Evolutionary conservation across 1,140 invertebrate genomes (phyloP), one percentile per base, ranked within the genome.

Genomic region (Caenorhabditis tropicalis): DNA sequence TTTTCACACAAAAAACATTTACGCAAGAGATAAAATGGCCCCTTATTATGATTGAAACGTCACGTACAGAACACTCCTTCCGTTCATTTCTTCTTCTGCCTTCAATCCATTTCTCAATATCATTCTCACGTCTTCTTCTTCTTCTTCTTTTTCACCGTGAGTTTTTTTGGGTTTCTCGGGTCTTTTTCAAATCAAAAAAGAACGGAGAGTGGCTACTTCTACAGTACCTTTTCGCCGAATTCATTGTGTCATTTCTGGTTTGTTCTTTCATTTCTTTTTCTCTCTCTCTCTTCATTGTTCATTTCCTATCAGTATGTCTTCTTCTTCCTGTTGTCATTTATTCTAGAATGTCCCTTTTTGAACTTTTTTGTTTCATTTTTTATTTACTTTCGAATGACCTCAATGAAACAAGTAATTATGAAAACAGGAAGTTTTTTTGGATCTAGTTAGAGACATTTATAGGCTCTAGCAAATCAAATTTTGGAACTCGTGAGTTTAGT

Each of bases 191-290:
- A 29, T 27, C 21, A 56, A 56, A 56, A 56, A 56, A 56, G 53
- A 56, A 56, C 53, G 53, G 53, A 24, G n/a, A n/a, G 21, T 56
- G 53, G 53, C 53, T 56, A 56, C 53, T 56, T 56, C 53, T 56
- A 56, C 53, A 56, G 53, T 56, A 56, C 49, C 49, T 51, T 65
- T 65, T 56, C 53, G 53, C 53, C 53, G 53, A 56, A 56, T 56
- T 56, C 58, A 65, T 65, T 65, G 31, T 21, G 10, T 29, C 10
- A 33, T 27, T 65, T 39, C 58, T 65, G 58, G 53, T 56, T 65
- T 65, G 16, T 27, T 33, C 16, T n/a, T 16, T 19, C 49, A n/a
- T 58, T 58, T 58, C 53, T 24, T 24, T 27, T 24, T 58, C 12
- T 51, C 48, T n/a, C n/a, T 51, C 48, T n/a, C 48, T 2, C 21